phyloP scores from a whole-genome alignment of 2,797 vertebrate genomes.

The Distichodus sexfasciatus region DNA sequence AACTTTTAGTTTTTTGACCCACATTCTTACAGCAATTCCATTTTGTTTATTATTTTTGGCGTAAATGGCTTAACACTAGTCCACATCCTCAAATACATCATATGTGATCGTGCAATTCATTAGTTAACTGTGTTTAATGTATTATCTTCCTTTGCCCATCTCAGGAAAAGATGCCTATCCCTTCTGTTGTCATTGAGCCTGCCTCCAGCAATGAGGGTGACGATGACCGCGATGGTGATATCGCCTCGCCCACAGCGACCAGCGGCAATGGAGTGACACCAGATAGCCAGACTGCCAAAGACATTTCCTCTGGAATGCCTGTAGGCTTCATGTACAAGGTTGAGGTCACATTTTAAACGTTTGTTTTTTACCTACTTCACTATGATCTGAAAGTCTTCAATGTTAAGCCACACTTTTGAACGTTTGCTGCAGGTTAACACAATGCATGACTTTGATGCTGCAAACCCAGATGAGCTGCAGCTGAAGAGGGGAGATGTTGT shows the following conservation, averaged over 20 bases:
- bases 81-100: background rate
- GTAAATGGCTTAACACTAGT: no score
- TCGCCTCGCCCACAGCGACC: constrained; percentile 61
- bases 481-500: constrained; percentile 88
- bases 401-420: background rate
- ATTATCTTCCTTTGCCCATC: no score
- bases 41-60: no score
- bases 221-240: constrained; percentile 73
- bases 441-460: constrained; percentile 93
- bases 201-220: constrained; percentile 94
- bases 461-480: constrained; percentile 91
- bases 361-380: no score
- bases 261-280: constrained; percentile 62
- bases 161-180: constrained; percentile 82
- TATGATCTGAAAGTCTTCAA: background rate
- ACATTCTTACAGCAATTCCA: no score
- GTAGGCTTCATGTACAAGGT: constrained; percentile 89
- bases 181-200: constrained; percentile 91
- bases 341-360: no score
- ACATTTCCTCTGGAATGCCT: constrained; percentile 69
- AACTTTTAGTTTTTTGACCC: background rate
- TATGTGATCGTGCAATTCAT: background rate
- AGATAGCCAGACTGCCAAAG: constrained; percentile 53
- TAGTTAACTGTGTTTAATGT: background rate
- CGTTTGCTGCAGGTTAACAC: constrained; percentile 82